Evolutionary conservation across 2,113 vertebrate species (phyloP), one percentile per base, ranked within the genome.

Genomic region (Brachypteracias leptosomus): DNA sequence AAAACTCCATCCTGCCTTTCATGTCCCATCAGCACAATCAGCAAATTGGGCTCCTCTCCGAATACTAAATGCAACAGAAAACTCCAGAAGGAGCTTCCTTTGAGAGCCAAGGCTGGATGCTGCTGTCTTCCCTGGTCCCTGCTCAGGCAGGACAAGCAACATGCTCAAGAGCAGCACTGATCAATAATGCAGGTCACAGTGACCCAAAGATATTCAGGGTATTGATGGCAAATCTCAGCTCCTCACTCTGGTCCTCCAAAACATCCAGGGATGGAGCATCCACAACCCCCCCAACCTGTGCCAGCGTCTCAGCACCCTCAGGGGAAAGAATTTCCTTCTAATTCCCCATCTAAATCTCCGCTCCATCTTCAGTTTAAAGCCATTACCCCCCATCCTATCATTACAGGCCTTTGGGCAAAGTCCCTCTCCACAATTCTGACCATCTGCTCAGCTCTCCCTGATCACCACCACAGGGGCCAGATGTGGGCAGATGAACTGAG

Each of bases 1-100:
- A 91, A 96, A 96, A 92, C 79, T 68, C 86, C 18, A 82, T 70
- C 92, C 84, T 92, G 86, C 70, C 89, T 97, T 96, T 97, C 87
- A 65, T 12, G 93, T 79, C 82, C 92, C 92, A 95, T 82, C 91
- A 96, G 89, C 73, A 93, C 91, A 57, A 79, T 76, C 94, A 76
- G 84, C 0, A 1, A 95, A 57, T 16, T 55, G 77, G 86, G 70
- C 91, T 90, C 76, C 35, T 72, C 81, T 46, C 82, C 16, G 29
- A 91, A 86, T 81, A 54, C 66, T 42, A 78, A 96, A 94, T 14
- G 65, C 13, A 16, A 20, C 75, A 62, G 75, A 73, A 68, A 74
- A 66, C 35, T 87, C 81, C 86, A 91, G 65, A 35, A 66, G 0
- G 49, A 91, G 79, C 13, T 76, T 84, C 62, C 79, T 77, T 46